Evolutionary conservation across 2,797 vertebrate species (phyloP).

Genomic region (Tiaroga cobitis): DNA sequence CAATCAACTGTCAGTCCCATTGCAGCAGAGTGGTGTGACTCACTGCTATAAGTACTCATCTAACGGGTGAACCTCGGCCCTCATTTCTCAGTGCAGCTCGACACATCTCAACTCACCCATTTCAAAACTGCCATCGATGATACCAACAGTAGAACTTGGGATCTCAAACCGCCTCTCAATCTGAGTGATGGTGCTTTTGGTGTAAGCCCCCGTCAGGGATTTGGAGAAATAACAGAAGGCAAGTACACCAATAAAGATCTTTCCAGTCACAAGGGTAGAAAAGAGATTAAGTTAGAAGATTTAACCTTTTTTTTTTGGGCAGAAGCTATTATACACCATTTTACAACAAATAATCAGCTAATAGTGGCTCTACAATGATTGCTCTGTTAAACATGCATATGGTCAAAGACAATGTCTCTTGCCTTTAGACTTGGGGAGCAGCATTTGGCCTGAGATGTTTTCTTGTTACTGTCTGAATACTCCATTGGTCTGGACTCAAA

Average conservation of each 20-base stretch:
- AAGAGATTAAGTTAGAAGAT: background rate
- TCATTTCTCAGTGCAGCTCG: background rate
- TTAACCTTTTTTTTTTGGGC: background rate
- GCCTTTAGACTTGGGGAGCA: conserved; percentile 55
- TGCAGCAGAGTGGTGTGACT: background rate
- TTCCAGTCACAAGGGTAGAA: background rate
- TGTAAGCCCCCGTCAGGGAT: conserved; percentile 79
- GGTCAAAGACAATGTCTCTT: background rate
- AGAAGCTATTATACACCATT: no score
- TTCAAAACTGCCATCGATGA: conserved; percentile 91
- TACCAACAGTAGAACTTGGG: conserved; percentile 81
- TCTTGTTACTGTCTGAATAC: background rate
- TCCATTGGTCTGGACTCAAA: conserved; percentile 15
- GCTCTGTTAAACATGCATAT: background rate
- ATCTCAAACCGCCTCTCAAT: conserved; percentile 91
- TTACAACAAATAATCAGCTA: no score
- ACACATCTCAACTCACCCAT: conserved; percentile 79
- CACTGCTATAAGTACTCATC: conserved; percentile 13
- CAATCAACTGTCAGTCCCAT: background rate
- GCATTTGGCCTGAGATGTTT: conserved; percentile 28
- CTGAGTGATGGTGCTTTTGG: conserved; percentile 91
- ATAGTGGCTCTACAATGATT: background rate
- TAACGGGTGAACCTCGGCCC: background rate
- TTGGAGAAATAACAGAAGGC: conserved; percentile 84
- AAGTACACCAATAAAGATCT: conserved; percentile 86